Evolutionary conservation across 2,888 invertebrate species (phyloP), one percentile per base, ranked within the genome.

Genomic region (Anaspis maculata): DNA sequence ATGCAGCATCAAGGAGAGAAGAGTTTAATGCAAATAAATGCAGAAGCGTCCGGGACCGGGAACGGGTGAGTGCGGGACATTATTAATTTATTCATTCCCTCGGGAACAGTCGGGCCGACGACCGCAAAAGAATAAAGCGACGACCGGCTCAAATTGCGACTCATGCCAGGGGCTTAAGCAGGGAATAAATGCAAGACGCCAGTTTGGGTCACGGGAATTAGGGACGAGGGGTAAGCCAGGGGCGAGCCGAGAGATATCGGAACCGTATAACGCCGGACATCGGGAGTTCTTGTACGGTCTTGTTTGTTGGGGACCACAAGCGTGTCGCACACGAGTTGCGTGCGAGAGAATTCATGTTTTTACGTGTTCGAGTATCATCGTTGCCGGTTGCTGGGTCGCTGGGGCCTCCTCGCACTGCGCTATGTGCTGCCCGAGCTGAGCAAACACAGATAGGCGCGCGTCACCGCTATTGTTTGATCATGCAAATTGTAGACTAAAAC

Each of bases 401-500:
- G n/a, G n/a, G n/a, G n/a, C n/a, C n/a, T n/a, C n/a, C n/a, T 5
- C 19, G 19, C 5, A 19, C 9, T 6, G 5, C 19, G 19, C 19
- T 9, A 5, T 27, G 29, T 30, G 37, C 36, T 30, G 41, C 38
- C 62, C 60, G 61, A 62, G 60, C 64, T 66, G 65, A 49, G 62
- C 61, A 63, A 66, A 66, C 64, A 66, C 46, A 63, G 65, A 66
- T 66, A 66, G 62, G 58, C 59, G 44, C 48, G 47, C 55, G 57
- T 54, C 57, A 57, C 51, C 54, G 51, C 51, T 54, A 56, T 53
- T 62, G 61, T 62, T 62, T 61, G 60, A 60, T 61, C 61, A 64
- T 63, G 62, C 61, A 64, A 64, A 63, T 64, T 60, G 57, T 58
- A 61, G 61, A 64, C 62, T 62, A 62, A 64, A 62, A 62, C 60